Base-by-base conservation (phyloP, 2,113 vertebrate genomes). In the Suncus etruscus region DNA sequence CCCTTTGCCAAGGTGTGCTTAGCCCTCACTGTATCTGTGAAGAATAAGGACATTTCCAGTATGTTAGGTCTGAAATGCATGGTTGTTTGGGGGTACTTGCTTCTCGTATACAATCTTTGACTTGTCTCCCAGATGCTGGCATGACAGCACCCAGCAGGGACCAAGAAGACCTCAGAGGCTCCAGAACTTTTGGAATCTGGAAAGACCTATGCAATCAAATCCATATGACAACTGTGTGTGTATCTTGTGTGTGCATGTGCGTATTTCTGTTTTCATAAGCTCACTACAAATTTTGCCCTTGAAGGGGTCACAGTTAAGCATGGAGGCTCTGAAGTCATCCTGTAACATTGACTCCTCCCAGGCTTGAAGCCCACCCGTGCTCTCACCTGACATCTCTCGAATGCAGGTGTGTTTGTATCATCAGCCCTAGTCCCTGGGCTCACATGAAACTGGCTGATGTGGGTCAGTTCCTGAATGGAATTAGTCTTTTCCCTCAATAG, bases 261-360 rank as follows among this genome's bases (percentile, higher is more conserved):
- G 2, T 9, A 25, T 0, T 8, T 7, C 25, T 32, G 10, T 51
- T 47, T 3, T 20, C 12, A 48, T 29, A 54, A 63, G 27, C 27
- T 39, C 16, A 63, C 0, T 70, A 4, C 76, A 22, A 24, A 2
- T 39, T 70, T 83, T 87, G 83, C 51, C 91, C 90, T 92, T 92
- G 91, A 91, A 94, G 54, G 39, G 89, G 68, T 81, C 81, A 77
- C 29, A 32, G 74, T 25, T 69, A 24, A 18, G 76, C 1, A n/a
- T 89, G 76, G 69, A 89, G 86, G 83, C 45, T 45, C 92, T 79
- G 4, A 61, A 89, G 86, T 86, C 77, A 87, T 14, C 27, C 66
- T 39, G 74, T 72, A 91, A 92, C 79, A 39, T 32, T 85, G 45
- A 61, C 65, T 74, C 32, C 61, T 54, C 89, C 74, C 75, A 48